Base-by-base conservation (phyloP, 2,797 vertebrate species). In the Pangasius djambal region DNA sequence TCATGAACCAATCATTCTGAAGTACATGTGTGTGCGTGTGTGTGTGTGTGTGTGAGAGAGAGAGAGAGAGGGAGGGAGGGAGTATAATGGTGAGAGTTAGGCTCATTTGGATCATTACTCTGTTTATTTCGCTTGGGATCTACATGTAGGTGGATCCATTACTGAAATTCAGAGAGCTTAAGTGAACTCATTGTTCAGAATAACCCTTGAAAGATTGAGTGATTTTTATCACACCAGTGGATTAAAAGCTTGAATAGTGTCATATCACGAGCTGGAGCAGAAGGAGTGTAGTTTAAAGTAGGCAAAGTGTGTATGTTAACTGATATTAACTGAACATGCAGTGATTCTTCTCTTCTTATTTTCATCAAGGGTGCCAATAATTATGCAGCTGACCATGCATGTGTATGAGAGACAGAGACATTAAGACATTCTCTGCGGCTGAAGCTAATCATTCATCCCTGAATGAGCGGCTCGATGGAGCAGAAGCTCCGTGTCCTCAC, bases 71-170 rank as follows among this genome's bases (percentile, higher is more conserved):
- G 34, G 50, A 31, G 77, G 20, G 6, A 57, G 31, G 37, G 8
- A 37, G 22, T 1, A 13, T 12, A 10, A 81, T 2, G 20, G 31
- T 15, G 2, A 40, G 79, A 28, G 34, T 28, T 83, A 25, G 12
- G n/a, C 57, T 28, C 22, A 82, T 82, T 61, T 61, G 34, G 9
- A 40, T 61, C 55, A 61, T 83, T 63, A 61, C 61, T 40, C 37
- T 28, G 37, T 44, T 61, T 63, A 83, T 83, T 90, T 88, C 65
- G 50, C 44, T 86, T 48, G 25, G 78, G 72, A 52, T 67, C 48
- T 34, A 55, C 77, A 86, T 87, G 82, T 86, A 89, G 63, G 82
- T 86, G 87, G 57, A 89, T 55, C 86, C 50, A 87, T 89, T 89
- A 89, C 79, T 83, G 79, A 85, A 86, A 82, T 90, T 65, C 84